Evolutionary conservation across 2,888 invertebrate species (phyloP).

Genomic region (Aricia artaxerxes): DNA sequence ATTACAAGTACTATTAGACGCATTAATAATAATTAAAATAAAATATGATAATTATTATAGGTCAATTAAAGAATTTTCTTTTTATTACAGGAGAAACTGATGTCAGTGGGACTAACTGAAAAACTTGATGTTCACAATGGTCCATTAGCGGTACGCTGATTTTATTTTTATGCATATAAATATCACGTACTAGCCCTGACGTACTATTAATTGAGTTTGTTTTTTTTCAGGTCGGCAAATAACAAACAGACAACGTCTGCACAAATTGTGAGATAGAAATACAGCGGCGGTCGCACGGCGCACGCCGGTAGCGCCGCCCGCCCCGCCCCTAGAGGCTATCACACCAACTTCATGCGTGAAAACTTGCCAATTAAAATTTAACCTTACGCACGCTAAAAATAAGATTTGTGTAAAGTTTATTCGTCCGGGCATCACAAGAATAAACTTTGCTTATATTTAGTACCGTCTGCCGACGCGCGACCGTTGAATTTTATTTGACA

Average conservation of each 20-base stretch:
- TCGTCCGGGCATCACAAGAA: not conserved
- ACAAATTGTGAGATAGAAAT: conserved; percentile 54
- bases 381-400: not conserved
- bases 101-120: conserved; percentile 61
- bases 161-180: not conserved
- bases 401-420: not conserved
- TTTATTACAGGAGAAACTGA: conserved; percentile 71
- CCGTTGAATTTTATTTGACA: not conserved
- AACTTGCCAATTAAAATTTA: not conserved
- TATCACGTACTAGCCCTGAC: not conserved
- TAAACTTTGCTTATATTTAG: not conserved
- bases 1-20: not conserved
- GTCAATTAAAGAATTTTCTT: not conserved
- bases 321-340: conserved; percentile 35
- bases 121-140: conserved; percentile 67
- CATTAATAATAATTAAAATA: not conserved
- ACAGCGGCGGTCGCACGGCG: conserved; percentile 47
- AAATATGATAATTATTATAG: not conserved
- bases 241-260: conserved; percentile 62
- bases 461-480: not conserved
- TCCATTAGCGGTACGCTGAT: conserved; percentile 63
- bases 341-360: not conserved
- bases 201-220: not conserved
- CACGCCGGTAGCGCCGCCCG: conserved; percentile 48
- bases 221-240: conserved; percentile 75